These are phyloP conservation scores for Ophthalmolycus amberensis DNA, from an alignment of 2,113 vertebrate genomes.

Conservation along the genomic window DNA sequence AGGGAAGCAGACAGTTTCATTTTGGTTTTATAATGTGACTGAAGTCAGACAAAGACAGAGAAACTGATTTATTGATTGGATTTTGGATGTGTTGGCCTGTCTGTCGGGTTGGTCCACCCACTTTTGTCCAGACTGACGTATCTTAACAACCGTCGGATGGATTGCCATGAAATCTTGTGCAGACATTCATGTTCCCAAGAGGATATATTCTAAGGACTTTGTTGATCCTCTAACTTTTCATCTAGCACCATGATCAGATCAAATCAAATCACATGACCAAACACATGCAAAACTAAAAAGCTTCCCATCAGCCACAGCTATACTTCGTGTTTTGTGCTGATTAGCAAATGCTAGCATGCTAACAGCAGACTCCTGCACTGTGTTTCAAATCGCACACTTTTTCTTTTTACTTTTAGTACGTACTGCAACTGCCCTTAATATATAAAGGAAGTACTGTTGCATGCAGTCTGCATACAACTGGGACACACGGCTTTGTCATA, in stretches of 20 bases:
- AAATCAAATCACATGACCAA: neutral
- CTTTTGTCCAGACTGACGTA: neutral
- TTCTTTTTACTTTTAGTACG: neutral
- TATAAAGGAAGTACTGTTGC: neutral
- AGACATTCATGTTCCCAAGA: too few species aligned
- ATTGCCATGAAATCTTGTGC: too few species aligned
- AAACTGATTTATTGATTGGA: too few species aligned
- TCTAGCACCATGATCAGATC: neutral
- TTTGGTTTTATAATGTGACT: too few species aligned
- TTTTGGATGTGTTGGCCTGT: neutral
- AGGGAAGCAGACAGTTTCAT: neutral
- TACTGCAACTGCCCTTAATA: neutral
- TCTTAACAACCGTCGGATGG: too few species aligned
- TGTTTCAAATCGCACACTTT: too few species aligned
- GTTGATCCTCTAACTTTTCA: neutral
- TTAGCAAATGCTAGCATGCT: neutral
- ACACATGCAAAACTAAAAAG: neutral
- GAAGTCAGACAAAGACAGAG: too few species aligned
- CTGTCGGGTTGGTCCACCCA: neutral
- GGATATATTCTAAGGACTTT: neutral
- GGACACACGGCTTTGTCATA: too few species aligned
- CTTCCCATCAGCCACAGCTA: too few species aligned
- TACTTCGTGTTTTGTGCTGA: neutral
- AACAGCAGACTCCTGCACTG: neutral
- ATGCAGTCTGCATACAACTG: neutral